Conservation (phyloP, 2,797 vertebrate species). For the Dermochelys coriacea region DNA sequence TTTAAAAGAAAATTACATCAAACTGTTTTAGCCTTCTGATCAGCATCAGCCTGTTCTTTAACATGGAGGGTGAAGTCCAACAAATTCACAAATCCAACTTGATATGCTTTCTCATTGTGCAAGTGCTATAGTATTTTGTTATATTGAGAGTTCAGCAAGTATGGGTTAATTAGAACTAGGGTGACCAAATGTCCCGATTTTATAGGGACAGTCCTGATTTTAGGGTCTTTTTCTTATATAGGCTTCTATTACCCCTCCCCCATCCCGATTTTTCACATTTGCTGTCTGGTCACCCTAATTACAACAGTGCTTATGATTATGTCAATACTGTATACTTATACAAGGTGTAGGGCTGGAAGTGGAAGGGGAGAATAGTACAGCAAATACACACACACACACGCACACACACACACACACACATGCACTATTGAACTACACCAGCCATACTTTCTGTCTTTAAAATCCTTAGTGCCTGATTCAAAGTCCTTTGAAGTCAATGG, state of each 20-base stretch:
- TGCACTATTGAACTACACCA: background rate
- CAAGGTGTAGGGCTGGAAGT: background rate
- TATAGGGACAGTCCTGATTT: too few species aligned
- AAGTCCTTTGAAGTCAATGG: background rate
- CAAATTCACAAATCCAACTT: background rate
- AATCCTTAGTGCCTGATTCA: background rate
- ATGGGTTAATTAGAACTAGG: background rate
- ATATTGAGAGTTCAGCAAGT: background rate
- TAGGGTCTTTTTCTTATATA: too few species aligned
- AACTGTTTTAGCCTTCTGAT: constrained; percentile 29
- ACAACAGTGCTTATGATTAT: background rate
- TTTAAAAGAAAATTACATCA: constrained; percentile 8
- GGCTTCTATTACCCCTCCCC: too few species aligned
- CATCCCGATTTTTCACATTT: too few species aligned
- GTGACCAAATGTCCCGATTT: too few species aligned
- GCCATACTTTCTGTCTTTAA: background rate
- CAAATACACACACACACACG: background rate
- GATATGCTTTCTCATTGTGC: background rate
- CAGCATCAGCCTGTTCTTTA: constrained; percentile 11
- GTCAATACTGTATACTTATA: background rate
- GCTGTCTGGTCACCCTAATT: background rate
- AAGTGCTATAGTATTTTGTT: background rate
- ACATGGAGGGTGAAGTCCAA: background rate
- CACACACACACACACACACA: background rate
- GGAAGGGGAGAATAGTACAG: background rate